Base-by-base conservation (phyloP, 2,888 invertebrate genomes). In the Melinopterus prodromus region DNA sequence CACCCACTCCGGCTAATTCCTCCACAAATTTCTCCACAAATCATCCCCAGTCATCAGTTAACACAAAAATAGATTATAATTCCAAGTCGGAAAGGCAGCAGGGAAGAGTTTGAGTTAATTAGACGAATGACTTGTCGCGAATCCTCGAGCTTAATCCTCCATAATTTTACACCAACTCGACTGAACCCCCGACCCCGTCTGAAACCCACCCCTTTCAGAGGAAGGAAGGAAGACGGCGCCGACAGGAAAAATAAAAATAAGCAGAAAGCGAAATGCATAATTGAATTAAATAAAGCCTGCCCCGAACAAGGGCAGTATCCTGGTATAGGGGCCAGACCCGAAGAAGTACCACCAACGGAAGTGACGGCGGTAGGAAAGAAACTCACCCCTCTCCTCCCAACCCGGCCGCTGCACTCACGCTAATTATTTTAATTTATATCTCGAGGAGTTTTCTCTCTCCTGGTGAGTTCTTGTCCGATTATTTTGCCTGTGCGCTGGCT, bases 361-460 rank as follows among this genome's bases (percentile, higher is more conserved):
- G 53, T 35, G 69, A 53, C 72, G 79, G 82, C 81, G 79, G 81
- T 82, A 84, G 82, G 79, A 81, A 84, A 84, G 82, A 81, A 84
- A 85, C 84, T 53, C 53, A 53, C 53, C 53, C 53, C 53, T 9
- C 9, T 12, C 9, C 9, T 12, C 53, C 53, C 53, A 12, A 53
- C 12, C 53, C 53, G 12, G 7, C 53, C 53, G 53, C 53, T 53
- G 83, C 84, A 85, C 84, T 84, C 81, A 83, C 83, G 85, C 84
- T 86, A 86, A 86, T 86, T 86, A 86, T 86, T 86, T 86, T 85
- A 87, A 86, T 86, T 86, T 86, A 86, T 86, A 85, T 84, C 84
- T 83, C 82, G 81, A 53, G 53, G 83, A 83, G 83, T 85, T 85
- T 85, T 85, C 83, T 83, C 53, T 53, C 53, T 7, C 53, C 53